These are phyloP conservation scores for Crotalus helleri DNA, from an alignment of 2,113 vertebrate species.

Conservation along the genomic window DNA sequence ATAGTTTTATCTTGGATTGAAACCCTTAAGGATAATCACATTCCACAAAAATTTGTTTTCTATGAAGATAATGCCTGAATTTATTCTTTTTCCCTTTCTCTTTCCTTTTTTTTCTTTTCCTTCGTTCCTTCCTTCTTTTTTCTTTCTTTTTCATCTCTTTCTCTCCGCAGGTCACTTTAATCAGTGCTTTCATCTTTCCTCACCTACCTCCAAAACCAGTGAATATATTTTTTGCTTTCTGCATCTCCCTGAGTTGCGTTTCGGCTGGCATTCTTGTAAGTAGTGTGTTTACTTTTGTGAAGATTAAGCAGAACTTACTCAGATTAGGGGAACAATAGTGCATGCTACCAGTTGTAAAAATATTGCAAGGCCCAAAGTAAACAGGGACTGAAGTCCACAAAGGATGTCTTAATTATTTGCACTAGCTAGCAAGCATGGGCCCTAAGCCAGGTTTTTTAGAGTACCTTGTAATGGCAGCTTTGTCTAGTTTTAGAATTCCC, in stretches of 20 bases:
- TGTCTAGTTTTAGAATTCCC: not conserved
- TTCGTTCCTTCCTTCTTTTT: conserved; percentile 27
- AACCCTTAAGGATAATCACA: not conserved
- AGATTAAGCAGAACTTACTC: not conserved
- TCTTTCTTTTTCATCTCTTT: conserved; percentile 50
- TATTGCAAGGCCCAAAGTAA: not conserved
- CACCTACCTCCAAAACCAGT: conserved; percentile 82
- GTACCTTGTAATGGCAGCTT: not conserved
- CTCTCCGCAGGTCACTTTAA: conserved; percentile 73
- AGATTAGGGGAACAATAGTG: not conserved
- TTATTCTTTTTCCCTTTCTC: conserved; percentile 13
- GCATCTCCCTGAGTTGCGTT: conserved; percentile 78
- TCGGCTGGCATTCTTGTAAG: conserved; percentile 82
- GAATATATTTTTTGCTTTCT: conserved; percentile 83
- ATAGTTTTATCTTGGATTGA: not conserved
- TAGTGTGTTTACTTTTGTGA: not conserved
- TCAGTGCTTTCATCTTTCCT: conserved; percentile 83
- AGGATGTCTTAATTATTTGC: not conserved
- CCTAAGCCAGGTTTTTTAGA: not conserved
- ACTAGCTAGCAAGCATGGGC: not conserved
- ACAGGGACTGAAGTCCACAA: not conserved
- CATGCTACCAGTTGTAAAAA: not conserved
- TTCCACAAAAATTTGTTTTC: not conserved
- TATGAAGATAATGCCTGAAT: not conserved
- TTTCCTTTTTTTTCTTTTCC: conserved; percentile 38